phyloP scores from a whole-genome alignment of 2,113 vertebrate genomes.

The Chitala chitala region DNA sequence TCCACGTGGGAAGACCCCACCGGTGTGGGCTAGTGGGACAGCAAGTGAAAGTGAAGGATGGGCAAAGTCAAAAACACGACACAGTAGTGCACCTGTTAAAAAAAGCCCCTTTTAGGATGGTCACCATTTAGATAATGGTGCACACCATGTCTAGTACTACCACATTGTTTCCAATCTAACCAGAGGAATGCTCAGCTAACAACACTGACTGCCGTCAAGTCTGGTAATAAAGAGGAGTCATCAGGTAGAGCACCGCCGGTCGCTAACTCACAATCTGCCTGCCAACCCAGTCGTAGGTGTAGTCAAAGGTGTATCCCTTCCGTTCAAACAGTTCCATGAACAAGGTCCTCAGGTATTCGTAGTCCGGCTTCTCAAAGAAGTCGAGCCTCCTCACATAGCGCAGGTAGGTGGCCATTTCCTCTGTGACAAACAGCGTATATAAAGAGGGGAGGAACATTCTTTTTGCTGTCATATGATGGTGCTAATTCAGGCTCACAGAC shows the following conservation, averaged over 20 bases:
- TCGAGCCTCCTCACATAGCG: constrained; percentile 90
- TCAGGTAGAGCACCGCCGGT: neutral
- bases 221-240: no score
- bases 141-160: no score
- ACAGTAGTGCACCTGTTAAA: neutral
- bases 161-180: no score
- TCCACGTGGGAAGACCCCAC: constrained; percentile 91
- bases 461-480: neutral
- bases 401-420: constrained; percentile 97
- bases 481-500: neutral
- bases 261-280: constrained; percentile 85
- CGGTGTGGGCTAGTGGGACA: constrained; percentile 76
- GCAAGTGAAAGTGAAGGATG: constrained; percentile 36
- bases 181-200: no score
- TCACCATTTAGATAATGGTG: no score
- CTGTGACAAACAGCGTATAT: constrained; percentile 54
- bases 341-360: constrained; percentile 89
- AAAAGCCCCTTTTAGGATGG: neutral
- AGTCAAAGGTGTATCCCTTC: constrained; percentile 96
- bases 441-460: neutral
- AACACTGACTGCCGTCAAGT: no score
- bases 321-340: constrained; percentile 94
- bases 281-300: constrained; percentile 95
- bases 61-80: neutral
- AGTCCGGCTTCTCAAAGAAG: constrained; percentile 98